phyloP scores from a whole-genome alignment of 2,797 vertebrate species.

The Dryobates pubescens region DNA sequence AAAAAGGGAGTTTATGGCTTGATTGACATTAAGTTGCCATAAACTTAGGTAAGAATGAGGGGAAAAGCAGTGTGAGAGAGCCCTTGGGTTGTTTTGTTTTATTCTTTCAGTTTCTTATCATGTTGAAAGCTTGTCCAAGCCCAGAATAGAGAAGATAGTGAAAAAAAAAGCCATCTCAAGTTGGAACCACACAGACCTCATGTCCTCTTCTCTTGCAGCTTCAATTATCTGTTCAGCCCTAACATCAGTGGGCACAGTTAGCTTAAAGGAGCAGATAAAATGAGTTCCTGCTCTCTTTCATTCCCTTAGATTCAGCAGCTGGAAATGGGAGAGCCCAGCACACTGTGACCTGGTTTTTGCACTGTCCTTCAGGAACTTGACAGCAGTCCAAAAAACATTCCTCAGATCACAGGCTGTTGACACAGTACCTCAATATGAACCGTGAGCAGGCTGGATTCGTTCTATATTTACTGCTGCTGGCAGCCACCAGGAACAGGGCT shows the following conservation, averaged over 20 bases:
- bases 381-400: constrained; percentile 20
- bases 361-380: constrained; percentile 64
- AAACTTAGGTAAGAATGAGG: not conserved
- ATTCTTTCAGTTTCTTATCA: not conserved
- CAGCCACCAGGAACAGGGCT: not conserved
- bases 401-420: constrained; percentile 55
- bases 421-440: constrained; percentile 52
- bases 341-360: constrained; percentile 41
- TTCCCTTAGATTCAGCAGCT: constrained; percentile 17
- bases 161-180: not conserved
- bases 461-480: constrained; percentile 34
- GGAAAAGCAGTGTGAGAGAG: not conserved
- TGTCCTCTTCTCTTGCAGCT: not conserved
- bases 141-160: rapidly evolving
- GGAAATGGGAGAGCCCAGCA: not conserved
- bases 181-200: rapidly evolving
- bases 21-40: not conserved
- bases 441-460: not conserved
- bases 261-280: not conserved
- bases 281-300: not conserved
- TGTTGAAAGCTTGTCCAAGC: not conserved
- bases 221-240: no score
- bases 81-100: not conserved
- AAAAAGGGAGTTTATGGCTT: no score
- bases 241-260: rapidly evolving